Conservation (phyloP, 2,113 vertebrate species). For the Lepus timidus region DNA sequence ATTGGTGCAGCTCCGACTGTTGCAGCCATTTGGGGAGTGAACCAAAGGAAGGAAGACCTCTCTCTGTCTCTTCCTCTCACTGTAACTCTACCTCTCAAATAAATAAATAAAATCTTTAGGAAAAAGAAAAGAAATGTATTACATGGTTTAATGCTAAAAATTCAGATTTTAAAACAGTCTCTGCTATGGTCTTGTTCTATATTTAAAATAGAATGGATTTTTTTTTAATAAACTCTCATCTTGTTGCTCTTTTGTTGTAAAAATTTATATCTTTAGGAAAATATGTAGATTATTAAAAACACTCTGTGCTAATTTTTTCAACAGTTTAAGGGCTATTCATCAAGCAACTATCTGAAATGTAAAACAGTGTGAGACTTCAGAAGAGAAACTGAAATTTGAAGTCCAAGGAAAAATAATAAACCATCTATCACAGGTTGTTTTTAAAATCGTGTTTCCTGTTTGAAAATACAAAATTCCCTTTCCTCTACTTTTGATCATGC, state of each 20-base stretch:
- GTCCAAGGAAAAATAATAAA: conserved; percentile 41
- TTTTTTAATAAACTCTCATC: neutral
- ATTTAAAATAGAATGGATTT: neutral
- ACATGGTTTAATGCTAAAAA: neutral
- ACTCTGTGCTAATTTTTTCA: neutral
- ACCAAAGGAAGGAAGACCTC: no score
- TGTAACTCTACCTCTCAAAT: no score
- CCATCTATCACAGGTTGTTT: conserved; percentile 12
- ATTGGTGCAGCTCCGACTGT: no score
- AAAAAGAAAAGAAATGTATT: neutral
- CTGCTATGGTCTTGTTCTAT: neutral
- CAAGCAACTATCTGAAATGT: conserved; percentile 56
- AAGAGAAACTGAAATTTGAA: conserved; percentile 51
- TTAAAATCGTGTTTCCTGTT: conserved; percentile 55
- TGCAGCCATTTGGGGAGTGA: no score
- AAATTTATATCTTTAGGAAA: neutral
- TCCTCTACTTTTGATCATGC: neutral
- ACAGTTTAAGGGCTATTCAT: conserved; percentile 7
- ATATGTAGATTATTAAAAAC: conserved; percentile 53
- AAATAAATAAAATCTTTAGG: no score
- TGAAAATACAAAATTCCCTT: conserved; percentile 57
- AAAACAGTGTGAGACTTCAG: neutral
- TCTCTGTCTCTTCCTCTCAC: no score
- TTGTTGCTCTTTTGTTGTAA: neutral
- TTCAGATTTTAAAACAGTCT: neutral